Percentiles rank a stretch among this genome's conserved stretches.
Evolutionary conservation across 2,113 vertebrate genomes (phyloP).

Genomic region (Neodontobutis hainanensis): DNA sequence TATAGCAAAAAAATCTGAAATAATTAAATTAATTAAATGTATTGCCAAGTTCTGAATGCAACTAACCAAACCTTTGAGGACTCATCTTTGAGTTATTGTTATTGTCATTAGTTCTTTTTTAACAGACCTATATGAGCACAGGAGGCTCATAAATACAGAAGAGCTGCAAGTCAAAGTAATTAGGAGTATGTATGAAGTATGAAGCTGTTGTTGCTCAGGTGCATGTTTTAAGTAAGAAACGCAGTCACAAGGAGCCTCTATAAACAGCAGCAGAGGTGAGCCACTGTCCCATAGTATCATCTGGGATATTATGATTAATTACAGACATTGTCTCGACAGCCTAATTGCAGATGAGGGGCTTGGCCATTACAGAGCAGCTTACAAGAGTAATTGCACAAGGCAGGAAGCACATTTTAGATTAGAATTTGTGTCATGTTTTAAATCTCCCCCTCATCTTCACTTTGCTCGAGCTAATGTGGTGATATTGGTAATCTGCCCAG

Average conservation of each 20-base stretch:
- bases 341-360: constrained; percentile 69
- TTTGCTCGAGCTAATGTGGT: constrained; percentile 44
- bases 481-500: constrained; percentile 40
- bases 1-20: too few species aligned
- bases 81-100: too few species aligned
- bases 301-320: constrained; percentile 73
- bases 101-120: too few species aligned
- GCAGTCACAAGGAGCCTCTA: constrained; percentile 14
- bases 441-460: constrained; percentile 1
- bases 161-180: neutral
- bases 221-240: constrained; percentile 7
- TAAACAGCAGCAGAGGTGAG: constrained; percentile 51
- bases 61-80: too few species aligned
- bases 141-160: too few species aligned
- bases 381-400: constrained; percentile 16
- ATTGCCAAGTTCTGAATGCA: too few species aligned
- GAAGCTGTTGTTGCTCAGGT: neutral
- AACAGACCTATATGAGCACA: neutral
- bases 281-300: constrained; percentile 55
- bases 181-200: neutral
- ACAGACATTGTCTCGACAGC: constrained; percentile 63
- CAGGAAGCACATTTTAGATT: constrained; percentile 13
- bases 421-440: constrained; percentile 12
- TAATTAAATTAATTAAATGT: too few species aligned
- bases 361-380: constrained; percentile 62